Conservation (phyloP, 2,113 vertebrate species). For the Oncorhynchus tshawytscha region DNA sequence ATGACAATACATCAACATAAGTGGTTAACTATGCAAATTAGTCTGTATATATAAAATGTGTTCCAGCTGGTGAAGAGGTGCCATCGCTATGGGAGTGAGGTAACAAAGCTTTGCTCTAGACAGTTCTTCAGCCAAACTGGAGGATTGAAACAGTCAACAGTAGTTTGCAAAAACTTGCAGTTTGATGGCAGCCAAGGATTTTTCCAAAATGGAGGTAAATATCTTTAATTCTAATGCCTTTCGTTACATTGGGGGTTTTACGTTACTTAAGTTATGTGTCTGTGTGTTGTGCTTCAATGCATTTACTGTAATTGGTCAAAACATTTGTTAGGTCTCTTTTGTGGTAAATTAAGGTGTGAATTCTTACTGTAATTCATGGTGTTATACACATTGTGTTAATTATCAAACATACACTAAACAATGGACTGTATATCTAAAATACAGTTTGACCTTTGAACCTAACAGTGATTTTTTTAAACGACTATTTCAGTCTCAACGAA, state of each 20-base stretch:
- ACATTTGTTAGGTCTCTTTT: no score
- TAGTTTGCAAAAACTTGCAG: slow-evolving; percentile 5
- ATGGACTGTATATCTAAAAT: background rate
- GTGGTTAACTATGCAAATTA: no score
- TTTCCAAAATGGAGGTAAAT: slow-evolving; percentile 35
- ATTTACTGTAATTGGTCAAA: background rate
- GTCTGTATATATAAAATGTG: background rate
- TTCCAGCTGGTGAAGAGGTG: background rate
- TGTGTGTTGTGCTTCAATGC: background rate
- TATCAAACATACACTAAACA: background rate
- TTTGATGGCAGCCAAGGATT: slow-evolving; percentile 26
- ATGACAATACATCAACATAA: no score
- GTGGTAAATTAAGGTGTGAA: background rate
- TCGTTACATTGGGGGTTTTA: background rate
- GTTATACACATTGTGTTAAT: background rate
- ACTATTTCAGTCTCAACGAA: slow-evolving; percentile 28
- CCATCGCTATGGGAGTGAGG: background rate
- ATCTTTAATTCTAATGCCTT: background rate
- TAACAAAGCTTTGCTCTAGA: background rate
- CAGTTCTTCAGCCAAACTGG: background rate
- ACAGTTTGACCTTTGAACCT: background rate
- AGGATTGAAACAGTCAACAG: background rate
- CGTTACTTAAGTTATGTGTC: background rate
- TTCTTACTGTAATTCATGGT: background rate
- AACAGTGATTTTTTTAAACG: background rate